Evolutionary conservation across 2,888 invertebrate species (phyloP), one percentile per base, ranked within the genome.

Genomic region (Drosophila subsilvestris): DNA sequence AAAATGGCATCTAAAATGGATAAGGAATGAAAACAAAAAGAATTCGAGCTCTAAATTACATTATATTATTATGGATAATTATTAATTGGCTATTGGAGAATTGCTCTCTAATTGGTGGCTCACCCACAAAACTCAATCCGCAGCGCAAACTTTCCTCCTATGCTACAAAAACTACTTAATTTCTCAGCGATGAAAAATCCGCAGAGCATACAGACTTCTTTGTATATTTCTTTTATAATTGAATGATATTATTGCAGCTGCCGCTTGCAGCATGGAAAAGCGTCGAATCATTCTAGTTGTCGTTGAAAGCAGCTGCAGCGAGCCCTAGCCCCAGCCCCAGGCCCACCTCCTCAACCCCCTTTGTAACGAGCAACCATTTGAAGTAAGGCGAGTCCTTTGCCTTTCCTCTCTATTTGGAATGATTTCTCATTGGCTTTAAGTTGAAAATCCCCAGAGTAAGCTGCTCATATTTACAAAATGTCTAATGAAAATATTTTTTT

Each of bases 401-500:
- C 55, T 25, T 60, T 17, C 50, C 44, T 32, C 12, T 37, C 48
- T 45, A 22, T 60, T 73, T 61, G 51, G 42, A 74, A 68, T 78
- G 80, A 83, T 78, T 80, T 71, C 71, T 51, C 83, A 74, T 70
- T 74, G 76, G 70, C 66, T 43, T 69, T 69, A 62, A 55, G 56
- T 56, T 61, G 70, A 25, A 37, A 76, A 67, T 66, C 66, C 74
- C 63, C 57, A 54, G 54, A 70, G 66, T 66, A 83, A 86, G 86
- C 81, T 74, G 79, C 78, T 84, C 83, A 84, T 84, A 84, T 84
- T 86, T 84, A 81, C 80, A 78, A 84, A 84, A 86, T 78, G 84
- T 84, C 86, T 86, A 86, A 84, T 84, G 86, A 86, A 84, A 84
- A 81, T 84, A 84, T 84, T 86, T 84, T 73, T 79, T 73, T 79